phyloP scores from a whole-genome alignment of 2,888 invertebrate genomes.

The Lomographa bimaculata region DNA sequence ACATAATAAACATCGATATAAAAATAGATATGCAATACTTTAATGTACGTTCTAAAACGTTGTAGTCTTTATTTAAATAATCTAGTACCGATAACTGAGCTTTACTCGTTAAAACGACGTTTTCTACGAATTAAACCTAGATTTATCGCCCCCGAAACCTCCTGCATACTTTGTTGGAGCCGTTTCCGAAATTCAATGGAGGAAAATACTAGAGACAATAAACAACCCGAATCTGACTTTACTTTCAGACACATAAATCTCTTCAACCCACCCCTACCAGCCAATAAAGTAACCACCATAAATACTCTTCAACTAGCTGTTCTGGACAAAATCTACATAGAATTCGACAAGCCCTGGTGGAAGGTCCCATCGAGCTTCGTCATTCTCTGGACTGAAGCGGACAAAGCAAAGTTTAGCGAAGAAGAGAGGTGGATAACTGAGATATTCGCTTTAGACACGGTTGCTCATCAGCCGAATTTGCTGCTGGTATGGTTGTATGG shows the following conservation, averaged over 20 bases:
- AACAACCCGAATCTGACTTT: too few species aligned
- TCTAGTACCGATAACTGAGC: too few species aligned
- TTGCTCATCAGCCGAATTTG: constrained; percentile 84
- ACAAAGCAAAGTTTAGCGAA: constrained; percentile 68
- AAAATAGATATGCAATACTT: too few species aligned
- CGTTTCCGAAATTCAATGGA: too few species aligned
- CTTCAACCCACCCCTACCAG: constrained; percentile 84
- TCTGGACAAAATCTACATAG: constrained; percentile 88
- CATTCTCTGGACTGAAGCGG: constrained; percentile 82
- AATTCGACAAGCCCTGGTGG: constrained; percentile 88
- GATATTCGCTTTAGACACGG: constrained; percentile 84
- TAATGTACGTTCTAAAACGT: too few species aligned
- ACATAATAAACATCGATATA: too few species aligned
- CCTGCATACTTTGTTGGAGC: too few species aligned
- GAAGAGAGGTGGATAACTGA: constrained; percentile 84
- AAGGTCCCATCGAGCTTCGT: constrained; percentile 70
- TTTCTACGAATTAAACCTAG: too few species aligned
- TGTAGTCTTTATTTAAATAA: too few species aligned
- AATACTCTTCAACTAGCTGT: constrained; percentile 85
- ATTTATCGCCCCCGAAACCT: too few species aligned
- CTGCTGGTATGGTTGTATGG: constrained; percentile 87
- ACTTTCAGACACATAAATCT: constrained; percentile 68
- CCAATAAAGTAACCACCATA: constrained; percentile 81
- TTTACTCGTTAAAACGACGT: too few species aligned
- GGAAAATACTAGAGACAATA: too few species aligned